Evolutionary conservation across 2,888 invertebrate genomes (phyloP).

Genomic region (Fragum sueziense): DNA sequence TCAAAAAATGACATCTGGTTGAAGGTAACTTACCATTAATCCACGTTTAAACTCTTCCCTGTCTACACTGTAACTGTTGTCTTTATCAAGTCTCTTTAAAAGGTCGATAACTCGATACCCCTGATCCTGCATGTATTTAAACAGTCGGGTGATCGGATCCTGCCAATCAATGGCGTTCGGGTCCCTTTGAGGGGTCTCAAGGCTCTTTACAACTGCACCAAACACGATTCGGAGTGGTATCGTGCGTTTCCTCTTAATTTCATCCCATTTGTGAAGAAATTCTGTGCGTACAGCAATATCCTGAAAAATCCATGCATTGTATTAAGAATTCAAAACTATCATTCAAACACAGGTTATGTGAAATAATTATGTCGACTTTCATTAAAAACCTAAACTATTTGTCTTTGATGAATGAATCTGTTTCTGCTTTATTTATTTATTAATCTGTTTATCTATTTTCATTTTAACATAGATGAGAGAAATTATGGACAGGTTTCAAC

Average conservation of each 20-base stretch:
- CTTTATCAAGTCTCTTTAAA: conserved; percentile 73
- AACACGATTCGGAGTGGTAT: conserved; percentile 61
- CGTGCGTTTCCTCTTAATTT: conserved; percentile 58
- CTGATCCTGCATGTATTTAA: conserved; percentile 71
- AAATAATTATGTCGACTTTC: too few relatives aligned
- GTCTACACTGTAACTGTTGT: conserved; percentile 70
- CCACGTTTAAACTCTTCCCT: conserved; percentile 71
- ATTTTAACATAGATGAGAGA: too few relatives aligned
- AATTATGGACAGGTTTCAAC: too few relatives aligned
- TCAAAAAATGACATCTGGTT: too few relatives aligned
- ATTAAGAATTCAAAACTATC: too few relatives aligned
- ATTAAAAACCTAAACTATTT: too few relatives aligned
- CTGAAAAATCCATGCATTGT: too few relatives aligned
- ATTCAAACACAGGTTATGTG: too few relatives aligned
- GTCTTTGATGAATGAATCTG: too few relatives aligned
- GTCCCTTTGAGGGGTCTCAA: conserved; percentile 47
- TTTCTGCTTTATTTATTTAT: too few relatives aligned
- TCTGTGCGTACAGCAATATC: conserved; percentile 70
- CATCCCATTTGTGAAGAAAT: conserved; percentile 63
- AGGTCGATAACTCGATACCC: conserved; percentile 74
- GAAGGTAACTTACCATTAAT: conserved; percentile 64
- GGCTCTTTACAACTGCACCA: conserved; percentile 66
- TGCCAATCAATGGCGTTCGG: conserved; percentile 63
- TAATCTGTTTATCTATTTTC: too few relatives aligned
- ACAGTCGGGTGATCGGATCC: conserved; percentile 70